These are phyloP conservation scores for Anorthoa munda DNA, from an alignment of 2,888 invertebrate species.

Conservation along the genomic window DNA sequence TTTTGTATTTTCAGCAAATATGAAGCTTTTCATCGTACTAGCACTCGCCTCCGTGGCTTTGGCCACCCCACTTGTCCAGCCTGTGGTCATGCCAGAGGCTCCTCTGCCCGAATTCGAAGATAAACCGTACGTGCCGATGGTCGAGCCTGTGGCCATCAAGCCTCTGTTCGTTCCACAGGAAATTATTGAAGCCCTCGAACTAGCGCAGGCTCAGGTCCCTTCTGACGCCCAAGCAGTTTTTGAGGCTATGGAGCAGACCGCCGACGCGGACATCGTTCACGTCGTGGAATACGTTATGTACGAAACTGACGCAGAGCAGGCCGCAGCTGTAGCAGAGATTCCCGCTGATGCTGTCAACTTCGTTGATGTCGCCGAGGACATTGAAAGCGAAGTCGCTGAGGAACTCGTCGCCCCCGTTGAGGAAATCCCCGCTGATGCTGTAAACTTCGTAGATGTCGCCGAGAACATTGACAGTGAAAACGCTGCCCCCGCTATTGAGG, in stretches of 20 bases:
- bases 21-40: constrained; percentile 81
- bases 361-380: constrained; percentile 46
- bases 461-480: constrained; percentile 15
- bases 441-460: constrained; percentile 22
- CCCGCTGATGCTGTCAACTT: constrained; percentile 33
- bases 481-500: constrained; percentile 8
- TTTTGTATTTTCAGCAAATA: constrained; percentile 74
- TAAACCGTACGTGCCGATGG: constrained; percentile 12
- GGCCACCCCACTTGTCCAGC: constrained; percentile 67
- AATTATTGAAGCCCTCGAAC: constrained; percentile 51
- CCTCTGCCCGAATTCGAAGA: constrained; percentile 51
- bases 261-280: constrained; percentile 14
- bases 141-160: constrained; percentile 54
- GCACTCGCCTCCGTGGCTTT: constrained; percentile 77
- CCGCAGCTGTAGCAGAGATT: constrained; percentile 26
- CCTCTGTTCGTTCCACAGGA: constrained; percentile 63
- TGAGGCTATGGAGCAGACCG: constrained; percentile 27
- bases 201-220: constrained; percentile 31
- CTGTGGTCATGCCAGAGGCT: constrained; percentile 57
- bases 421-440: constrained; percentile 22
- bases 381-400: constrained; percentile 19
- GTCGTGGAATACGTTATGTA: constrained; percentile 28
- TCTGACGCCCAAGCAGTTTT: constrained; percentile 28
- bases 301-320: constrained; percentile 28
- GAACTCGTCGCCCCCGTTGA: constrained; percentile 3